Conservation (phyloP, 2,888 invertebrate species). For the Exocentrus adspersus region DNA sequence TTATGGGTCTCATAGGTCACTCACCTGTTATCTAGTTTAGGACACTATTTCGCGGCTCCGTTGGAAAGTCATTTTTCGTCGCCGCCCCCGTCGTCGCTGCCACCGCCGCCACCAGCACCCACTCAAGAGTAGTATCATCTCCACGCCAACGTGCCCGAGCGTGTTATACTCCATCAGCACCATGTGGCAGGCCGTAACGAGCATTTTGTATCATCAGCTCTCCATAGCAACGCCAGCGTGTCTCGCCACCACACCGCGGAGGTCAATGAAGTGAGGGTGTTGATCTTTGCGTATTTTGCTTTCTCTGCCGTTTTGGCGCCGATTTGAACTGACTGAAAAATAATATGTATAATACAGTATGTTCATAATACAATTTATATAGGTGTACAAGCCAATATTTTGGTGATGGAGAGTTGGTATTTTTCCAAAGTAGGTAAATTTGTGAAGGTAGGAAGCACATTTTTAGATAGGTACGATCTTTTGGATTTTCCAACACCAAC, state of each 20-base stretch:
- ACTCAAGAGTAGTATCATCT: neutral
- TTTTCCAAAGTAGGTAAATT: too few relatives aligned
- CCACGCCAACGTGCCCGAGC: slow-evolving; percentile 4
- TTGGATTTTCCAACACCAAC: too few relatives aligned
- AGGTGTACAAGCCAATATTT: too few relatives aligned
- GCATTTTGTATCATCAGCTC: slow-evolving; percentile 12
- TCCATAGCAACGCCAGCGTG: slow-evolving; percentile 35
- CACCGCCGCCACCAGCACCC: neutral
- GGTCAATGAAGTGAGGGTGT: slow-evolving; percentile 31
- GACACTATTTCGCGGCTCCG: neutral
- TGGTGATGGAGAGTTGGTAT: too few relatives aligned
- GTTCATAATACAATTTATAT: too few relatives aligned
- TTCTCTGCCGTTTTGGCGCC: neutral
- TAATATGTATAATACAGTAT: too few relatives aligned
- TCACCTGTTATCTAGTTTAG: slow-evolving; percentile 13
- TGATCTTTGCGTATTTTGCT: slow-evolving; percentile 25
- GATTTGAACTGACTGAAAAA: neutral
- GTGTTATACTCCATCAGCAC: slow-evolving; percentile 9
- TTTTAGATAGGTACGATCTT: too few relatives aligned
- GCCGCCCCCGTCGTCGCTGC: too few relatives aligned
- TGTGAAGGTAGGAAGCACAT: too few relatives aligned
- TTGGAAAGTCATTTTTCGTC: too few relatives aligned
- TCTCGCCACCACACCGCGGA: slow-evolving; percentile 13
- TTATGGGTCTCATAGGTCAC: neutral
- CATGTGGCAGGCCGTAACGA: slow-evolving; percentile 21